These are phyloP conservation scores for Cryptophagus acutangulus DNA, from an alignment of 2,888 invertebrate species.

Conservation along the genomic window DNA sequence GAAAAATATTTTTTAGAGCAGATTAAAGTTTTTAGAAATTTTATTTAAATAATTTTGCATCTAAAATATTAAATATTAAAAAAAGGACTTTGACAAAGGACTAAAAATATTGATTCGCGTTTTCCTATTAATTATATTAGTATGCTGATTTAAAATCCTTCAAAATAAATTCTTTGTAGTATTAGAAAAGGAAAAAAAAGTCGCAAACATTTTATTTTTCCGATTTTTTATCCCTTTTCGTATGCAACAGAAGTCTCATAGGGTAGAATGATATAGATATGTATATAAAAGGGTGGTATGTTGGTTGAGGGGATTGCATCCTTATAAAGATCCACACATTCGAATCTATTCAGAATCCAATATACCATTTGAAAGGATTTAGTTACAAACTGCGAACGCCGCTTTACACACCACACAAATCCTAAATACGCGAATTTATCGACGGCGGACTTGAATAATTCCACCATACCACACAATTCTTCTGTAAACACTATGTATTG, in stretches of 20 bases:
- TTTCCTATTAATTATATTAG: too few relatives aligned
- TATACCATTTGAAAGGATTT: slow-evolving; percentile 41
- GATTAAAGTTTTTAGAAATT: too few relatives aligned
- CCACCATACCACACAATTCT: slow-evolving; percentile 15
- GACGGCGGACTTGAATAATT: slow-evolving; percentile 31
- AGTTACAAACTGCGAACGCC: slow-evolving; percentile 43
- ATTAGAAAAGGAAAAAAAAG: too few relatives aligned
- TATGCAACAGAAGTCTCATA: not conserved
- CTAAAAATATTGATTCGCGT: too few relatives aligned
- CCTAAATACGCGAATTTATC: slow-evolving; percentile 48
- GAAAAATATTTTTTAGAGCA: too few relatives aligned
- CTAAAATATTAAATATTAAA: too few relatives aligned
- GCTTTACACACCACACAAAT: slow-evolving; percentile 46
- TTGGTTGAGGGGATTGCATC: slow-evolving; percentile 10
- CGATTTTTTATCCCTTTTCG: not conserved
- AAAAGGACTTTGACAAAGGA: too few relatives aligned
- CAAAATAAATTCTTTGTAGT: too few relatives aligned
- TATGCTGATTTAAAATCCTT: too few relatives aligned
- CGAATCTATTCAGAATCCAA: slow-evolving; percentile 18
- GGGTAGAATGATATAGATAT: too few relatives aligned
- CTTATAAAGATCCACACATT: slow-evolving; percentile 19
- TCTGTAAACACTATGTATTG: slow-evolving; percentile 19
- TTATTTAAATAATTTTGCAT: too few relatives aligned
- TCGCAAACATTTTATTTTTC: too few relatives aligned
- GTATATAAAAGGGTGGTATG: slow-evolving; percentile 1